Evolutionary conservation across 2,888 invertebrate species (phyloP), one percentile per base, ranked within the genome.

Genomic region (Elaeidobius kamerunicus): DNA sequence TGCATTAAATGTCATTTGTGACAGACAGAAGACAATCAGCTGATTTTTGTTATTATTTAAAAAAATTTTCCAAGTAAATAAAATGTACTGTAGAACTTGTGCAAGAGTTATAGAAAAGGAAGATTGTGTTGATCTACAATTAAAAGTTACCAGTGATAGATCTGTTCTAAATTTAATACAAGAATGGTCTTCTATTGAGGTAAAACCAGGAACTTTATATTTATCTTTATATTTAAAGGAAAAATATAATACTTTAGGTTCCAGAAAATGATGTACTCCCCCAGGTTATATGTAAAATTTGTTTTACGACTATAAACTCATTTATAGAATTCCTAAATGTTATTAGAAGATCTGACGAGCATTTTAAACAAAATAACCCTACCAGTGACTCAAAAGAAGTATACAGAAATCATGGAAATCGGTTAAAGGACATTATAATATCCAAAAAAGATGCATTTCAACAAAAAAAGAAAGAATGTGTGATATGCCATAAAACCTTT

Each of bases 161-260:
- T 38, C 38, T 15, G n/a, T 38, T n/a, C 1, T 50, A 18, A 32
- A 50, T 2, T 12, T 50, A 14, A 50, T 50, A 27, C 17, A 44
- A 36, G 20, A 44, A 7, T 50, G 49, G 35, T 20, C 49, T 6
- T 50, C 43, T 17, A 50, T 50, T 27, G 9, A 42, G 42, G 49
- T 50, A 42, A 30, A 11, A n/a, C n/a, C n/a, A n/a, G n/a, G n/a
- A n/a, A n/a, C n/a, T n/a, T n/a, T n/a, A n/a, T n/a, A n/a, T n/a
- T n/a, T n/a, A n/a, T n/a, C n/a, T n/a, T n/a, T 42, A 28, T 18
- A n/a, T 6, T 28, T 38, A 7, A 20, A 38, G 36, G 18, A 28
- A 18, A n/a, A n/a, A n/a, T n/a, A n/a, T n/a, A n/a, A n/a, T n/a
- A n/a, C n/a, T 41, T 40, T 34, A 35, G 34, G 27, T 35, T n/a